Percentiles rank a stretch among this genome's conserved stretches.
phyloP scores from a whole-genome alignment of 92 coral and sea anemone species.

The Galaxea fascicularis region DNA sequence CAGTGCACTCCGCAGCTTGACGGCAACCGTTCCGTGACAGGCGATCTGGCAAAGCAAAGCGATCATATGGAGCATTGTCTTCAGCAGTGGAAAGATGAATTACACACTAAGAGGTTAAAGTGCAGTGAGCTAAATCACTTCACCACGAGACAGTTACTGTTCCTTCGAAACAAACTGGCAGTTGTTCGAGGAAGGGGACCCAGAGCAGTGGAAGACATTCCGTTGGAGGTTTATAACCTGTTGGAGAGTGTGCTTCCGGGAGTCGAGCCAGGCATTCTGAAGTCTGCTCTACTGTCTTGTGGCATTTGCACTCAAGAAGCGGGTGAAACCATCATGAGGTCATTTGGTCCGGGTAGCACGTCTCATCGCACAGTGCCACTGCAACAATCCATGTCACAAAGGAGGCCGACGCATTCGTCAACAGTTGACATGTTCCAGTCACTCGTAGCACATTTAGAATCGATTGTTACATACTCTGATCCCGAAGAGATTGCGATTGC shows the following conservation, averaged over 20 bases:
- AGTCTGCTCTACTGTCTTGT: constrained; percentile 59
- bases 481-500: constrained; percentile 81
- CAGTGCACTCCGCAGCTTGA: constrained; percentile 53
- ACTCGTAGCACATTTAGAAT: constrained; percentile 60
- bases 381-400: not conserved
- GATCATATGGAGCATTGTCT: constrained; percentile 67
- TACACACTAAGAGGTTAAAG: constrained; percentile 60
- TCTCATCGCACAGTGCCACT: not conserved
- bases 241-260: constrained; percentile 81
- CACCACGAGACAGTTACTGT: constrained; percentile 84
- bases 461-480: constrained; percentile 52
- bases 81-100: constrained; percentile 64
- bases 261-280: constrained; percentile 61
- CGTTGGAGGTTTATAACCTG: constrained; percentile 73
- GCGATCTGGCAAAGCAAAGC: constrained; percentile 47
- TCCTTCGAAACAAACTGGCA: constrained; percentile 78
- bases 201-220: constrained; percentile 36
- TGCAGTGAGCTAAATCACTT: constrained; percentile 76
- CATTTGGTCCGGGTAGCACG: not conserved
- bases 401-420: not conserved
- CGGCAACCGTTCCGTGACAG: constrained; percentile 6
- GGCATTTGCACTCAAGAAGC: constrained; percentile 43
- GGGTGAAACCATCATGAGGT: constrained; percentile 33
- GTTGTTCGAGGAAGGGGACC: constrained; percentile 56
- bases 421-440: constrained; percentile 22